Conservation (phyloP, 2,888 invertebrate species). For the Thysanoteuthis rhombus region DNA sequence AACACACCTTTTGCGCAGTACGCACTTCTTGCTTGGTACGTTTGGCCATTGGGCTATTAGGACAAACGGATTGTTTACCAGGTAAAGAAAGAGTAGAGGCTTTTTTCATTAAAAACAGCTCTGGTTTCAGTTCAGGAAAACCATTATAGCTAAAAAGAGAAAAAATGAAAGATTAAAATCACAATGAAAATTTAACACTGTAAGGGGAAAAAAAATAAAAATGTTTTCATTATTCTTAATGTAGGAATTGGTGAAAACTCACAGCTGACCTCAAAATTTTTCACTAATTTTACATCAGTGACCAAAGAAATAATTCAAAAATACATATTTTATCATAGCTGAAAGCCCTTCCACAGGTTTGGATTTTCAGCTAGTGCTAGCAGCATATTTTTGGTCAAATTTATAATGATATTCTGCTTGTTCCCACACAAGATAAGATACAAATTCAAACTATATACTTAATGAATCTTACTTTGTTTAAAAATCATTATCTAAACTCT, state of each 20-base stretch:
- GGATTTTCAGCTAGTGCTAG: too few species aligned
- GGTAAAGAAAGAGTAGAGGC: slow-evolving; percentile 69
- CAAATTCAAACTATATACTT: too few species aligned
- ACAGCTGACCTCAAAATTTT: not conserved
- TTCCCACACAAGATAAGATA: too few species aligned
- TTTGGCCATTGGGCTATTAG: slow-evolving; percentile 84
- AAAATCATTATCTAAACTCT: too few species aligned
- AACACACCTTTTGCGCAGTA: slow-evolving; percentile 81
- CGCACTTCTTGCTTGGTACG: slow-evolving; percentile 95
- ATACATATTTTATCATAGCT: too few species aligned
- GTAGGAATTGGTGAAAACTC: not conserved
- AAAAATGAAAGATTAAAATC: slow-evolving; percentile 1
- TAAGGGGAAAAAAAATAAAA: not conserved
- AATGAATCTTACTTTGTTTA: too few species aligned
- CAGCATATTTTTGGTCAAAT: too few species aligned
- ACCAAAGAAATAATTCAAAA: not conserved
- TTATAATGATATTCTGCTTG: too few species aligned
- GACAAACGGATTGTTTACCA: slow-evolving; percentile 68
- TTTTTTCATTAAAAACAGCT: slow-evolving; percentile 68
- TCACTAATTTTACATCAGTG: not conserved
- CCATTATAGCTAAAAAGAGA: slow-evolving; percentile 61
- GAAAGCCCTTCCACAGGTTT: too few species aligned
- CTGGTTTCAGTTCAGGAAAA: slow-evolving; percentile 66
- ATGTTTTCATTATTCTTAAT: not conserved
- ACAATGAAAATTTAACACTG: not conserved